Percentiles rank a stretch among this genome's conserved stretches.
Evolutionary conservation across 2,797 vertebrate genomes (phyloP).

Genomic region (Danio kyathit): DNA sequence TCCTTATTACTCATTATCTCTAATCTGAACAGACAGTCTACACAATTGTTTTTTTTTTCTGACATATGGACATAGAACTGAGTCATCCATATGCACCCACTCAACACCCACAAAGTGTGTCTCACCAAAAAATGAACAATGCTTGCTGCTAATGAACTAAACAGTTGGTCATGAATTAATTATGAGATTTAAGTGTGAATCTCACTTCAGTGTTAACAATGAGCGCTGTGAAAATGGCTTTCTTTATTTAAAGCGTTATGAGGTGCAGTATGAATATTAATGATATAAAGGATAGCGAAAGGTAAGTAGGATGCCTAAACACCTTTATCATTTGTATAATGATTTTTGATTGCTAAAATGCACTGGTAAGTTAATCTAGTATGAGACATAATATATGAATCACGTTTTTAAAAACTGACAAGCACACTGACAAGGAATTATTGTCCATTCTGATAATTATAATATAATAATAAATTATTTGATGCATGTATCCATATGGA

Average conservation of each 20-base stretch:
- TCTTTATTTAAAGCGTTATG: background rate
- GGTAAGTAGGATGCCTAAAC: no score
- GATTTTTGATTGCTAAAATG: background rate
- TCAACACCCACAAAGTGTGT: slow-evolving; percentile 37
- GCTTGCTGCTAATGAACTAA: slow-evolving; percentile 33
- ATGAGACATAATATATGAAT: background rate
- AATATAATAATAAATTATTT: no score
- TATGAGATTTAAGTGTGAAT: slow-evolving; percentile 34
- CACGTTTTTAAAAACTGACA: no score
- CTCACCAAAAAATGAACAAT: slow-evolving; percentile 45
- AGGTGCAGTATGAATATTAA: background rate
- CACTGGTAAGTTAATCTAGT: background rate
- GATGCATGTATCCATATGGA: no score
- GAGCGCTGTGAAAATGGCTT: background rate
- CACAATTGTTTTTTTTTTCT: background rate
- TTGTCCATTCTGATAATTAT: no score
- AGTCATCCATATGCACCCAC: slow-evolving; percentile 40
- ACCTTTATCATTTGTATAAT: background rate
- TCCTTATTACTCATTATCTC: slow-evolving; percentile 5
- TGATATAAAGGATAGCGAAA: no score
- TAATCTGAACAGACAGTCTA: slow-evolving; percentile 5
- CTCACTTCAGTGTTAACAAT: slow-evolving; percentile 13
- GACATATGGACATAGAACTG: slow-evolving; percentile 41
- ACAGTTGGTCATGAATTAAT: slow-evolving; percentile 43
- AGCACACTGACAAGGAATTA: no score